Evolutionary conservation across 2,888 invertebrate genomes (phyloP), one percentile per base, ranked within the genome.

Genomic region (Busseola fusca): DNA sequence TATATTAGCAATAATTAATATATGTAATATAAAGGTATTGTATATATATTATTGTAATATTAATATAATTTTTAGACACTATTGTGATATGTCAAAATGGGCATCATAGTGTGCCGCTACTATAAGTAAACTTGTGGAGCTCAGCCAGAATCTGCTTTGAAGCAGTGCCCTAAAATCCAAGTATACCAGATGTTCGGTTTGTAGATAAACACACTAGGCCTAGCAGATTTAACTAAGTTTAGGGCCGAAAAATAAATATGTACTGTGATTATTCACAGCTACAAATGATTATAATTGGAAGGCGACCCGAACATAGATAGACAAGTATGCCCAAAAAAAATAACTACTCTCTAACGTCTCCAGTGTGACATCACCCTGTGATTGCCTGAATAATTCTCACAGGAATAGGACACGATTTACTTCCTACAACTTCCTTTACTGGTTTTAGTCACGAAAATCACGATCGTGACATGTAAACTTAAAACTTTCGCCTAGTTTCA

Each of bases 401-500:
- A 3, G 10, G 3, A 16, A 18, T 18, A 63, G 30, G 6, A n/a
- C 12, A 34, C 5, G 10, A 63, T 34, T 34, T n/a, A 50, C 10
- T 18, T 3, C n/a, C 16, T 3, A 34, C 10, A 34, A 16, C 16
- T 10, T 0, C 18, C n/a, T 1, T 27, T 3, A 9, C 45, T 16
- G 21, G n/a, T 1, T n/a, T 9, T 6, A 16, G n/a, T n/a, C 30
- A 48, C 27, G n/a, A 30, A 57, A 70, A 58, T 48, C n/a, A 40
- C 50, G 30, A 58, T 70, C 16, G 12, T 50, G 25, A 6, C 27
- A 25, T 25, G 52, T 62, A 52, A 54, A 65, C 34, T 21, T 7
- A 10, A 56, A 69, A 65, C 63, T 63, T 50, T 25, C 27, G 9
- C 30, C 50, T 25, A 58, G 50, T 71, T 58, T 21, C 3, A 18